Evolutionary conservation across 2,888 invertebrate genomes (phyloP), one percentile per base, ranked within the genome.

Genomic region (Papilio gigon): DNA sequence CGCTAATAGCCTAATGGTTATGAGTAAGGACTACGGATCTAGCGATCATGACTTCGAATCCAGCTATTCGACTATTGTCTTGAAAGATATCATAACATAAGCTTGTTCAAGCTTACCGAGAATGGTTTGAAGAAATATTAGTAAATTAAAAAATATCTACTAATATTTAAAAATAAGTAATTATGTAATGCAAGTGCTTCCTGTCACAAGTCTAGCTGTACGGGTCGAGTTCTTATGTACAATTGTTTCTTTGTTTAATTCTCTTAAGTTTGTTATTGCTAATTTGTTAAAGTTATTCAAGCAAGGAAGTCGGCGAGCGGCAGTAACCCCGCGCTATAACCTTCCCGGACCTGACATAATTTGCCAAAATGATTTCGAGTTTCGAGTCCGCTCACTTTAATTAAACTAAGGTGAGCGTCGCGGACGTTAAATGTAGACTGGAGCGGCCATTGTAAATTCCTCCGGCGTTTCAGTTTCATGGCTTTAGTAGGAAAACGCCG

Each of bases 401-500:
- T 91, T 91, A 90, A 90, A 90, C 83, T 85, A 85, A 89, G 87
- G 85, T 85, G 85, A 86, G 86, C 89, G 90, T 88, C 86, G 84
- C 85, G 82, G 82, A 84, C 89, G 84, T 91, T 90, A 90, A 90
- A 89, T 87, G 90, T 89, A 88, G 88, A 86, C 85, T 84, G 81
- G 81, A 84, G 82, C 84, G 81, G 85, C 87, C 87, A 91, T 91
- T 91, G 91, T 90, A 89, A 90, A 90, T 91, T 90, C 90, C 86
- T 79, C 81, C 85, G 80, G 77, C 90, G 90, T 89, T 90, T 89
- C 89, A 89, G 88, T 91, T 92, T 92, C 92, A 92, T 91, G 84
- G 86, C 89, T 91, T 90, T 90, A 91, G 91, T 91, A 89, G 89
- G 92, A 91, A 92, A 90, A 90, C 88, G 87, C 87, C 86, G 90